Base-by-base conservation (phyloP, 2,113 vertebrate species). In the Agelaius phoeniceus region DNA sequence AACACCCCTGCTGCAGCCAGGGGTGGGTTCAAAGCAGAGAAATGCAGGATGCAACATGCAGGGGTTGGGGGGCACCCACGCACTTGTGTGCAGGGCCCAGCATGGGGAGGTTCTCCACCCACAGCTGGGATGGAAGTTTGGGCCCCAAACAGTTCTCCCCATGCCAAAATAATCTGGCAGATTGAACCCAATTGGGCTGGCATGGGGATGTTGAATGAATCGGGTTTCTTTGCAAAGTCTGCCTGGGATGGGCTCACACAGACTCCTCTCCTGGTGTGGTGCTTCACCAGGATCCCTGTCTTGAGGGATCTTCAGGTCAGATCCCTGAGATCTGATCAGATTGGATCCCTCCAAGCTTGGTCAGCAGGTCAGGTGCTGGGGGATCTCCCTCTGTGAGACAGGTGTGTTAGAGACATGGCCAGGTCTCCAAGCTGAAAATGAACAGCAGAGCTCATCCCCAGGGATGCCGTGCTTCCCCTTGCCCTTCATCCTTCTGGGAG, bases 1-100 rank as follows among this genome's bases (percentile, higher is more conserved):
- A 43, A 30, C 0, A 0, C 3, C 15, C 48, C n/a, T 0, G 0
- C 66, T 63, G 71, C 2, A 1, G 27, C 65, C 0, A 5, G 48
- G 77, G 69, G 84, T 68, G 69, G 89, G 86, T 91, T 96, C 91
- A 90, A 83, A 94, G 86, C 37, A 3, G 37, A 31, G 61, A 39
- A 79, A 20, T 72, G 80, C 89, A 94, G 91, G 89, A 84, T 89
- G 77, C 31, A 67, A 59, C 89, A 66, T 2, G 73, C 73, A 1
- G 76, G 61, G 49, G 33, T 12, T 5, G 37, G 43, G 75, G 75
- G 82, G 51, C 73, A 94, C 89, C 94, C 93, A 84, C 37, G 0
- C 1, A 0, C 31, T 39, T 27, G 69, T 55, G 19, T 94, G 66
- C 84, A 77, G 84, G 61, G 33, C 65, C 59, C 26, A 5, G 52